phyloP scores from a whole-genome alignment of 2,888 invertebrate genomes.

The Dryococelus australis region DNA sequence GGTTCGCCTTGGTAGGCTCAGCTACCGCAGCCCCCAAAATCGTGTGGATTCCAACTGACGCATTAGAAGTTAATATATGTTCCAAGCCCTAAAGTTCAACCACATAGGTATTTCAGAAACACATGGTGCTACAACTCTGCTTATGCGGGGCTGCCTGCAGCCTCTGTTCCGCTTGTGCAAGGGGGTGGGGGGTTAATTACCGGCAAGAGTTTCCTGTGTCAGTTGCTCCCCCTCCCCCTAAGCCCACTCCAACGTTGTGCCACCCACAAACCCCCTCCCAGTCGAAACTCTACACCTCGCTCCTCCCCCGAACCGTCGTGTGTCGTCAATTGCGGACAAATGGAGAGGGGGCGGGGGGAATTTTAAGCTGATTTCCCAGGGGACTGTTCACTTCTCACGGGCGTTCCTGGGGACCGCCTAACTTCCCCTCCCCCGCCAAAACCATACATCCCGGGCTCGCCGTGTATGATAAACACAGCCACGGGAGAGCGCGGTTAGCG shows the following conservation, averaged over 20 bases:
- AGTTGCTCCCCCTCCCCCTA: neutral
- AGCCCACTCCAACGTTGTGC: neutral
- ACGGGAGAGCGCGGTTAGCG: neutral
- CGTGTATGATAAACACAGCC: neutral
- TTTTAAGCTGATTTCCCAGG: neutral
- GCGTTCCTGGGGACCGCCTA: neutral
- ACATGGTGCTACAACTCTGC: too few relatives aligned
- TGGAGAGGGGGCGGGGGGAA: neutral
- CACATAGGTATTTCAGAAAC: too few relatives aligned
- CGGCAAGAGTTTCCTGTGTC: neutral
- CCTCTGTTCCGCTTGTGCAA: too few relatives aligned
- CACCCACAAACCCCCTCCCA: neutral
- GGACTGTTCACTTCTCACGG: conserved; percentile 12
- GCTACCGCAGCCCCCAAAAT: too few relatives aligned
- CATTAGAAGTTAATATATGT: too few relatives aligned
- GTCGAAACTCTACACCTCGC: neutral
- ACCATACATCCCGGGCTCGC: neutral
- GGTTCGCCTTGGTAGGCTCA: too few relatives aligned
- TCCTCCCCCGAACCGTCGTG: neutral
- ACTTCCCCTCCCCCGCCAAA: neutral
- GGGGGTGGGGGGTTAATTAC: neutral
- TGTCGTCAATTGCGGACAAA: conserved; percentile 3
- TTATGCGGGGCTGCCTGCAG: too few relatives aligned
- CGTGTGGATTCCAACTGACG: too few relatives aligned
- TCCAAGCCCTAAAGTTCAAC: too few relatives aligned